Conservation (phyloP, 92 coral and sea anemone species). For the Porites rus region DNA sequence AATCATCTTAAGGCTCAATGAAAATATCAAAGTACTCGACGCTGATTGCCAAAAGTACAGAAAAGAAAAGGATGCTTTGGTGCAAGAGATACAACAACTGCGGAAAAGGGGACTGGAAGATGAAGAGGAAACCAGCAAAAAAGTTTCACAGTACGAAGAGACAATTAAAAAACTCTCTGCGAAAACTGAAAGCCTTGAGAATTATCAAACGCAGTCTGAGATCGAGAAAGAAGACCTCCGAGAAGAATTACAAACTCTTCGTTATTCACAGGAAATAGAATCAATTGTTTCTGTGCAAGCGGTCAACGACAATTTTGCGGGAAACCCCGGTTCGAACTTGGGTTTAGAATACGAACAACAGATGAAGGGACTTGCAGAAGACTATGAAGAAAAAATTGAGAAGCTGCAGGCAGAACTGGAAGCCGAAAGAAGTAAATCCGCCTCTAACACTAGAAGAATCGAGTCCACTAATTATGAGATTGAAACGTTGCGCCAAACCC, state of each 20-base stretch:
- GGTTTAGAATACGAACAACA: constrained; percentile 63
- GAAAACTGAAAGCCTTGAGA: constrained; percentile 55
- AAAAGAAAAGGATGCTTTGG: constrained; percentile 51
- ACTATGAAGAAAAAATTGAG: constrained; percentile 64
- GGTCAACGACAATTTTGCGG: constrained; percentile 51
- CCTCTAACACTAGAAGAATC: constrained; percentile 54
- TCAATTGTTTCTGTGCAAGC: constrained; percentile 45
- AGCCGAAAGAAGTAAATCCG: constrained; percentile 46
- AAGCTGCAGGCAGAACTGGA: constrained; percentile 57
- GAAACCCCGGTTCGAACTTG: constrained; percentile 28
- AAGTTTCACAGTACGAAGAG: constrained; percentile 8
- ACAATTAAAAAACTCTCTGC: constrained; percentile 34
- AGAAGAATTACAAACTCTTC: constrained; percentile 59
- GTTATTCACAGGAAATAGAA: constrained; percentile 40
- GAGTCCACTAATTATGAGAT: constrained; percentile 78
- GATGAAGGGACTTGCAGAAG: constrained; percentile 79
- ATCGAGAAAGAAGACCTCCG: constrained; percentile 69
- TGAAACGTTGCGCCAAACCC: constrained; percentile 76
- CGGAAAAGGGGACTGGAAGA: background rate
- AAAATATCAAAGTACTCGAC: constrained; percentile 20
- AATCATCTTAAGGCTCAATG: constrained; percentile 9
- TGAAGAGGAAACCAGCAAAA: background rate
- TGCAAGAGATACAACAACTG: constrained; percentile 20
- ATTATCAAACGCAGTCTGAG: constrained; percentile 49
- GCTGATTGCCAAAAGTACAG: constrained; percentile 33